phyloP scores from a whole-genome alignment of 2,888 invertebrate genomes.

The Operophtera brumata region DNA sequence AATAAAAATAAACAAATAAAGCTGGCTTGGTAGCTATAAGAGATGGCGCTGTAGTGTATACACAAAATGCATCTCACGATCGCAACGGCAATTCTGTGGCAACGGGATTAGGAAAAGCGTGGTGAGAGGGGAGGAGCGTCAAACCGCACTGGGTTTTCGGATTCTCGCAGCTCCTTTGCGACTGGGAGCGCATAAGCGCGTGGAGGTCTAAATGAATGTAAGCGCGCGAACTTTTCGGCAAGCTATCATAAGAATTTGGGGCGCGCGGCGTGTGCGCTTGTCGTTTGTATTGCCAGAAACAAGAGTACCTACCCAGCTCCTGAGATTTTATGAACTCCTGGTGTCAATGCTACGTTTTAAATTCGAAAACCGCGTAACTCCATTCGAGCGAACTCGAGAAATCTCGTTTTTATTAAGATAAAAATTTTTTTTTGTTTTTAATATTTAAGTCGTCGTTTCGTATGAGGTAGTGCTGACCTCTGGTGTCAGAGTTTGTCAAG shows the following conservation, averaged over 20 bases:
- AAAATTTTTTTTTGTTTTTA: too few species aligned
- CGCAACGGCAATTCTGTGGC: too few species aligned
- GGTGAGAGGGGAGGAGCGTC: background rate
- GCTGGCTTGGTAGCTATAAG: too few species aligned
- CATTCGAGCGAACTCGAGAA: constrained; percentile 4
- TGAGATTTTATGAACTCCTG: constrained; percentile 12
- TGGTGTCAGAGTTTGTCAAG: too few species aligned
- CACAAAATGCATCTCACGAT: background rate
- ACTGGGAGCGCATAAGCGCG: constrained; percentile 5
- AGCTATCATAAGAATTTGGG: background rate
- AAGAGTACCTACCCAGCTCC: background rate
- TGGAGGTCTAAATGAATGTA: background rate
- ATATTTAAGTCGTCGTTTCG: background rate
- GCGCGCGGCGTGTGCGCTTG: too few species aligned
- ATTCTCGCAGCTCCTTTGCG: constrained; percentile 4
- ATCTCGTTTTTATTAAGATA: too few species aligned
- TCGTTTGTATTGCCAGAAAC: too few species aligned
- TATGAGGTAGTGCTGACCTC: too few species aligned
- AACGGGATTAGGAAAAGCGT: background rate
- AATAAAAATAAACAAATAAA: too few species aligned
- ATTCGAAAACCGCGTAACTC: constrained; percentile 42
- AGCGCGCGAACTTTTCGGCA: background rate
- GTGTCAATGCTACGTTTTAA: constrained; percentile 26
- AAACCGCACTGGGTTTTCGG: constrained; percentile 5
- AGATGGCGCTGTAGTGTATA: background rate